Evolutionary conservation across 2,797 vertebrate genomes (phyloP), one percentile per base, ranked within the genome.

Genomic region (Acanthurus tractus): DNA sequence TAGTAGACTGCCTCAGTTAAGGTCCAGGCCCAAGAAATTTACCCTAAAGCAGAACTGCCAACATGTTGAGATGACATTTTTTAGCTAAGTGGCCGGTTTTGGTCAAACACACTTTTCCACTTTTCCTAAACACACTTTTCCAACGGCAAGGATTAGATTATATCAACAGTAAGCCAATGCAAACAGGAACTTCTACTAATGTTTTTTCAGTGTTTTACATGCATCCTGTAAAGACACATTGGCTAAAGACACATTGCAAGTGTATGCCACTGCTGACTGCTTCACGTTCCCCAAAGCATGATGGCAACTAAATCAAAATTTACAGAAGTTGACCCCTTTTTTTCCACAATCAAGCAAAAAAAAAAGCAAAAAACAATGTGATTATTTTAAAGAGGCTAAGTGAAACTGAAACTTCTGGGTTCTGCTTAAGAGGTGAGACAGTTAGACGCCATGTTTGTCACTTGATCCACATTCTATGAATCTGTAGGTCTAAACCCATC

Each of bases 1-100:
- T 54, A 59, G 46, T 40, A 13, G 18, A 15, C 38, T 9, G 20
- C 22, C 45, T 17, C 48, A 11, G 59, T 55, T 59, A 25, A 66
- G 38, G 18, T 46, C 34, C 66, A 66, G 3, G n/a, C n/a, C n/a
- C n/a, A n/a, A 50, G 46, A 38, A 70, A 40, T 46, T 64, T 38
- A 68, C 63, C 58, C 54, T 46, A 36, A 71, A 52, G 38, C 38
- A 52, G 54, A 80, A 56, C 59, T 46, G 25, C 8, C 9, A 4
- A 3, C 14, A 25, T 42, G 15, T 55, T n/a, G 8, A 5, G 12
- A 18, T 48, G 6, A 2, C 10, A 36, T n/a, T 2, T 40, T 34
- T 46, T n/a, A 29, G 17, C 34, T n/a, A 17, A 58, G 7, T 0
- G 23, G 8, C 22, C 13, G 5, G 23, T 40, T 40, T 53, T 1